Evolutionary conservation across 1,140 invertebrate genomes (phyloP).

Genomic region (Polyergus mexicanus): DNA sequence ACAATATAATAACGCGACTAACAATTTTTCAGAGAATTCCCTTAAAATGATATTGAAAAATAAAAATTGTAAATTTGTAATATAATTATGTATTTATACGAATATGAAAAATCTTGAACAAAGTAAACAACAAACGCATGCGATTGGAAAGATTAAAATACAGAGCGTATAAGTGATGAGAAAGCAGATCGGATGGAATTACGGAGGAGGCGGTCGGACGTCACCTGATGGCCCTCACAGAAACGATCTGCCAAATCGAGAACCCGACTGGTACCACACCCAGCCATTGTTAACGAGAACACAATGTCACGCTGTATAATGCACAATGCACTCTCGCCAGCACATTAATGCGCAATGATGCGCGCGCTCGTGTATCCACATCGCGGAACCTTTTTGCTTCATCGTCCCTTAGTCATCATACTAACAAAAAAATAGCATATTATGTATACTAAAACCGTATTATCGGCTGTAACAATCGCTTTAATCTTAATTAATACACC

Average conservation of each 20-base stretch:
- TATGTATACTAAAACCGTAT: neutral
- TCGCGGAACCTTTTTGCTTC: constrained; percentile 19
- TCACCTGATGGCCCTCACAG: constrained; percentile 63
- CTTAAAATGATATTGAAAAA: neutral
- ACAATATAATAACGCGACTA: neutral
- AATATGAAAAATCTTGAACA: neutral
- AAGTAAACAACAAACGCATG: neutral
- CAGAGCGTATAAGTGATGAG: constrained; percentile 39
- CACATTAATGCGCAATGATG: constrained; percentile 71
- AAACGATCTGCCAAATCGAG: constrained; percentile 74
- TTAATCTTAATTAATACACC: neutral
- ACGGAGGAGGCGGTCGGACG: constrained; percentile 46
- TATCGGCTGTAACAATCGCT: neutral
- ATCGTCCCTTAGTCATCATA: constrained; percentile 7
- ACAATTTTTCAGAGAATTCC: neutral
- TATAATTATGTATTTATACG: neutral
- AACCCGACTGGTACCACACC: constrained; percentile 65
- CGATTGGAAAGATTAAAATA: neutral
- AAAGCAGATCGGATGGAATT: constrained; percentile 55
- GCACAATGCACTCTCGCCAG: constrained; percentile 72
- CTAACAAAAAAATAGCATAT: neutral
- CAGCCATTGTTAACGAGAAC: constrained; percentile 74
- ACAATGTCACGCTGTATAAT: constrained; percentile 76
- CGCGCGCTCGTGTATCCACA: constrained; percentile 17
- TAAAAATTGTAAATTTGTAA: neutral